A percentile compares a stretch with the other conserved stretches of the same genome.
Evolutionary conservation across 1,140 invertebrate genomes (phyloP).

Genomic region (Anastrepha ludens): DNA sequence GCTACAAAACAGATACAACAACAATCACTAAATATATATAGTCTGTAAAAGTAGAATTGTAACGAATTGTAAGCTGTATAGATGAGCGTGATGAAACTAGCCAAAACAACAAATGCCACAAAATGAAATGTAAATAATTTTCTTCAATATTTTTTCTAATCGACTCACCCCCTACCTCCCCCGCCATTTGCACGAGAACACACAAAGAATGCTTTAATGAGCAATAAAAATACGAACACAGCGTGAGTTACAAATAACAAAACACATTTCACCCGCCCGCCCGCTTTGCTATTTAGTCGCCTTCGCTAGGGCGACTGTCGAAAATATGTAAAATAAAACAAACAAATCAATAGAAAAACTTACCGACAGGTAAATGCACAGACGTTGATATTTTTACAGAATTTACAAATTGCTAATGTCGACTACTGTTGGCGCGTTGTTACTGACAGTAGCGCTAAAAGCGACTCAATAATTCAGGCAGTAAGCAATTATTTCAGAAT

Average conservation of each 20-base stretch:
- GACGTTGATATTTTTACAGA: neutral
- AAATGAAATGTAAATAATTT: slow-evolving; percentile 21
- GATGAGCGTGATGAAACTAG: neutral
- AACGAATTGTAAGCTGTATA: neutral
- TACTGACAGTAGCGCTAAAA: neutral
- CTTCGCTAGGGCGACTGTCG: no score
- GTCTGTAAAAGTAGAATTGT: neutral
- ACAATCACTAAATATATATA: neutral
- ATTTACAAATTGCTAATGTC: slow-evolving; percentile 7
- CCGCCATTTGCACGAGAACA: neutral
- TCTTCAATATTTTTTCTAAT: neutral
- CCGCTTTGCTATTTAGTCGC: neutral
- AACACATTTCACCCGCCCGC: neutral
- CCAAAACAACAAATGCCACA: neutral
- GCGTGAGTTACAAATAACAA: neutral
- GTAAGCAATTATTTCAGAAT: neutral
- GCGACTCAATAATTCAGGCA: slow-evolving; percentile 27
- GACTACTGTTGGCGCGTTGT: neutral
- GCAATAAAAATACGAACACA: slow-evolving; percentile 7
- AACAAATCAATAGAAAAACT: slow-evolving; percentile 1
- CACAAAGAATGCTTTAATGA: slow-evolving; percentile 26
- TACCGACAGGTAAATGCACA: slow-evolving; percentile 10
- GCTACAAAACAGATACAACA: neutral
- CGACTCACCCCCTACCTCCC: neutral
- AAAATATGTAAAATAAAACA: neutral